Evolutionary conservation across 2,888 invertebrate species (phyloP), one percentile per base, ranked within the genome.

Genomic region (Clivina fossor): DNA sequence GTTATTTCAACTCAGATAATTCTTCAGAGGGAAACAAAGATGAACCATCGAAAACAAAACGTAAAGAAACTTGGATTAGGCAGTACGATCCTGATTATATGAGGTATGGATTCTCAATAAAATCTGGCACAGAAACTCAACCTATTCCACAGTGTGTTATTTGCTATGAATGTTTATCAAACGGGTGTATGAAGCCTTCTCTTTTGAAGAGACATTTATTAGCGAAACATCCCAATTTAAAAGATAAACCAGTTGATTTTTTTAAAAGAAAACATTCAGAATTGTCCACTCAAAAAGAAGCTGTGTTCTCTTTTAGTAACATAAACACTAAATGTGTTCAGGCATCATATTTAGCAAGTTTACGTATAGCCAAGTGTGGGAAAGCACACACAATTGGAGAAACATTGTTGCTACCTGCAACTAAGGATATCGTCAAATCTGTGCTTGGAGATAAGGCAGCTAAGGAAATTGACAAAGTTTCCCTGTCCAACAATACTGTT

Each of bases 401-500:
- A 58, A 62, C 62, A 56, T 61, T 66, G 60, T 65, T 63, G 19
- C 43, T 44, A 60, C 61, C 61, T n/a, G n/a, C n/a, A n/a, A n/a
- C n/a, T n/a, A n/a, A n/a, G n/a, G n/a, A n/a, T n/a, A n/a, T n/a
- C n/a, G n/a, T n/a, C n/a, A n/a, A n/a, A n/a, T n/a, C n/a, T n/a
- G n/a, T n/a, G n/a, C n/a, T n/a, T n/a, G n/a, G 60, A 53, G 68
- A 58, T 64, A 68, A 63, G 63, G 59, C 60, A 60, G 64, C 64
- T 60, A 62, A 66, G 63, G 60, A 64, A 63, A 57, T 68, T 62
- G 62, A 62, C 58, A 63, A 58, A 58, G 61, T 66, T 32, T 64
- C 65, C 58, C 62, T 68, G 57, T 67, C 66, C 59, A 65, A 66
- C 61, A 63, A 64, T 63, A 67, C 65, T 59, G 63, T 65, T 60